Percentiles rank a stretch among this genome's conserved stretches.
Evolutionary conservation across 2,888 invertebrate species (phyloP).

Genomic region (Tuberolachnus salignus): DNA sequence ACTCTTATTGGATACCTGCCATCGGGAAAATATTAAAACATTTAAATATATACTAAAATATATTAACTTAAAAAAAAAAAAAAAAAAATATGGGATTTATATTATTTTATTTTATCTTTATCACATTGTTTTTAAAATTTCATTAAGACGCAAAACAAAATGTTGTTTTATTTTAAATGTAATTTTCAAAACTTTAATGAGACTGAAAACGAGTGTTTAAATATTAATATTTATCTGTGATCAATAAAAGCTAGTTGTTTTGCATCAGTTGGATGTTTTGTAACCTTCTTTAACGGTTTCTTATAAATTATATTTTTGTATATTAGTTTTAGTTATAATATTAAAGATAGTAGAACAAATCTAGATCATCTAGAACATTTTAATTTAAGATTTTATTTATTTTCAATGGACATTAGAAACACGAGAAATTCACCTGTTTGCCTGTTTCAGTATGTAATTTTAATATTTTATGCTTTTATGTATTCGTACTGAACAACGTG

Average conservation of each 20-base stretch:
- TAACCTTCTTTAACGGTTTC: not conserved
- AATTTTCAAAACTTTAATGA: conserved; percentile 20
- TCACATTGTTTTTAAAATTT: no score
- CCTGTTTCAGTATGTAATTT: no score
- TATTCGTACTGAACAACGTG: no score
- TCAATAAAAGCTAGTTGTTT: conserved; percentile 26
- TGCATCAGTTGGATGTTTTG: conserved; percentile 9
- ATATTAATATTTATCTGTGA: conserved; percentile 50
- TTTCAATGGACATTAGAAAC: no score
- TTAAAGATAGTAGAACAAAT: not conserved
- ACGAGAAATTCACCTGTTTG: no score
- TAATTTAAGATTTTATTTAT: no score
- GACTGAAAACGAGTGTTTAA: conserved; percentile 45
- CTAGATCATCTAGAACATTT: not conserved
- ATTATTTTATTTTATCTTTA: no score
- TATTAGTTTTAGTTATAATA: conserved; percentile 13
- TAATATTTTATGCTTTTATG: no score
- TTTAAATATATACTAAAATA: no score
- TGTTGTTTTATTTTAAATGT: conserved; percentile 1
- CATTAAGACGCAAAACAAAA: not conserved
- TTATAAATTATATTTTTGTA: conserved; percentile 25
- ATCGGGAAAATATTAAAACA: not conserved
- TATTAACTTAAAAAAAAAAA: no score
- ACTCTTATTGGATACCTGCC: not conserved
- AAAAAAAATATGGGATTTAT: no score